Evolutionary conservation across 1,140 invertebrate genomes (phyloP).

Genomic region (Campodea augens): DNA sequence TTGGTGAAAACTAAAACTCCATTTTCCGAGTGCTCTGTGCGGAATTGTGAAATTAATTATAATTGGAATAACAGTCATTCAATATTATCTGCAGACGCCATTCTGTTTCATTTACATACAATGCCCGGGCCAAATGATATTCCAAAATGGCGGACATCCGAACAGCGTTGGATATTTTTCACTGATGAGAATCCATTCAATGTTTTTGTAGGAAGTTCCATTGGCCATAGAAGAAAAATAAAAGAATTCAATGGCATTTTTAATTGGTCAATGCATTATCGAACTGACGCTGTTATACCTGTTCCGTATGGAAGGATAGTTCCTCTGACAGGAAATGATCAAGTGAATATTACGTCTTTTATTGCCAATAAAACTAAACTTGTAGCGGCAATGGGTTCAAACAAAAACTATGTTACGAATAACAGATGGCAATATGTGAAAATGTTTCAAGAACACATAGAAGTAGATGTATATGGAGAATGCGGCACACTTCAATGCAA

Average conservation of each 20-base stretch:
- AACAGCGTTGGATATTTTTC: conserved; percentile 38
- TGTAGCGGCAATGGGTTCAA: conserved; percentile 38
- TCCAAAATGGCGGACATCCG: conserved; percentile 16
- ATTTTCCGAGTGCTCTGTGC: too few relatives aligned
- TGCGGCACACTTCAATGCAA: conserved; percentile 26
- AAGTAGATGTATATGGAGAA: conserved; percentile 34
- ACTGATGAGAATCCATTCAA: conserved; percentile 36
- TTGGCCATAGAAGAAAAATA: conserved; percentile 14
- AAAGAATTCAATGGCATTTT: conserved; percentile 37
- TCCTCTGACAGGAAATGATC: conserved; percentile 10
- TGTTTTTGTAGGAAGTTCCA: conserved; percentile 25
- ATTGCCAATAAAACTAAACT: conserved; percentile 16
- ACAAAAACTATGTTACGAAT: conserved; percentile 31
- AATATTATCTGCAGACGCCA: conserved; percentile 36
- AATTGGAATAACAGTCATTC: too few relatives aligned
- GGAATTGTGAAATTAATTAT: too few relatives aligned
- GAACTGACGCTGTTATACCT: conserved; percentile 42
- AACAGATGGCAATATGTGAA: conserved; percentile 35
- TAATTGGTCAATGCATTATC: conserved; percentile 60
- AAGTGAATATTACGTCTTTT: not conserved
- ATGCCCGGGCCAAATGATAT: conserved; percentile 21
- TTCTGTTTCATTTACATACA: conserved; percentile 35
- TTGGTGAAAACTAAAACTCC: too few relatives aligned
- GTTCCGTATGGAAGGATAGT: conserved; percentile 43
- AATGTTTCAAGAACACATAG: conserved; percentile 31